A percentile compares a stretch with the other conserved stretches of the same genome.
phyloP scores from a whole-genome alignment of 2,113 vertebrate species.

The Microcebus tavaratra region DNA sequence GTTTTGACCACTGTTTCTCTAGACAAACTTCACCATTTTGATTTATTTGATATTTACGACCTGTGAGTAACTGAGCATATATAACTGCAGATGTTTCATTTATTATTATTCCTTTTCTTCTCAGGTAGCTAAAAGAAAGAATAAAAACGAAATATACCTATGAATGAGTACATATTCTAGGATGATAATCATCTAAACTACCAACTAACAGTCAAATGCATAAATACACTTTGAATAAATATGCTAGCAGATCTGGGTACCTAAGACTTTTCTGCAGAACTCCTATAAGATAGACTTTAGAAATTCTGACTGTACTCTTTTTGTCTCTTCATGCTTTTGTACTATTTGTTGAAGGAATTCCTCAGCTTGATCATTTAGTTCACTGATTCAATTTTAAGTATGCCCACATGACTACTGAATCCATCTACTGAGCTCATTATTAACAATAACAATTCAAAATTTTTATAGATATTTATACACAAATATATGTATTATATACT shows the following conservation, averaged over 20 bases:
- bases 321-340: neutral
- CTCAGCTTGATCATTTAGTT: neutral
- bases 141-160: constrained; percentile 59
- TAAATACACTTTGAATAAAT: constrained; percentile 30
- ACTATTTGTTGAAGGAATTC: neutral
- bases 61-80: constrained; percentile 93
- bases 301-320: neutral
- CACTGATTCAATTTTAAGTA: neutral
- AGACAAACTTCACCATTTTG: constrained; percentile 92
- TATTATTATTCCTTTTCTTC: constrained; percentile 95
- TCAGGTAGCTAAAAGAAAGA: constrained; percentile 87
- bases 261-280: neutral
- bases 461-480: neutral
- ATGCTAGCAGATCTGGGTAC: neutral
- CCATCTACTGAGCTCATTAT: neutral
- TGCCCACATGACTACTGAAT: neutral
- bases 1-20: constrained; percentile 98
- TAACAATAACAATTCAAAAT: neutral
- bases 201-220: neutral
- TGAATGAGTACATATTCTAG: neutral
- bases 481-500: neutral
- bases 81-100: constrained; percentile 91
- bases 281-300: neutral
- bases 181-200: constrained; percentile 37
- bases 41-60: constrained; percentile 92